Base-by-base conservation (phyloP, 2,888 invertebrate species). In the Hypolimnas misippus region DNA sequence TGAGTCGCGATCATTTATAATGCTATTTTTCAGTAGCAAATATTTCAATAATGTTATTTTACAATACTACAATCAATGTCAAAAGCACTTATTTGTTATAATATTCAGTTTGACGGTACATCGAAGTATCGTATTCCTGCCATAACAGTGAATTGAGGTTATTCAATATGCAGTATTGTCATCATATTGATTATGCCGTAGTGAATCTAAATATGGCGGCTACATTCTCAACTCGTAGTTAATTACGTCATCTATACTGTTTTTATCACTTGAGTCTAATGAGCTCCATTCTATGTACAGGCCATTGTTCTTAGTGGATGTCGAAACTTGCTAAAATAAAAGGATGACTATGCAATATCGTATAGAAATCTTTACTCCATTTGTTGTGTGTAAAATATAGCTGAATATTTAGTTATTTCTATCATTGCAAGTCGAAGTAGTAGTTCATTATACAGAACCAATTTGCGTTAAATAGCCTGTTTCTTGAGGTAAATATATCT, bases 241-340 rank as follows among this genome's bases (percentile, higher is more conserved):
- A 42, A 42, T 42, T 42, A 44, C 19, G 19, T 19, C 12, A 12
- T 44, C 12, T 38, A 38, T 12, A 19, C 12, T 21, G 17, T 44
- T 42, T 44, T 44, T 44, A 21, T 19, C 44, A 44, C 44, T 44
- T 44, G 19, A 44, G 4, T 5, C 44, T 21, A 21, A 44, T 44
- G 19, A 44, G 44, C 44, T 44, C 44, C 17, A 17, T 17, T 19
- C 44, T 44, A 19, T 6, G 10, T 42, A 17, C n/a, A 4, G 35
- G 17, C 19, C 12, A 21, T 55, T 55, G 19, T 44, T 44, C 4
- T 4, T 10, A 1, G 8, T 1, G 10, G 3, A 3, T 19, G 19
- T 19, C 7, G 7, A 3, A 10, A 19, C 19, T 44, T 44, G 12
- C 12, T 19, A 21, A 44, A 17, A 44, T 19, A 44, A 44, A 19